Evolutionary conservation across 2,888 invertebrate genomes (phyloP).

Genomic region (Ptychoptera contaminata): DNA sequence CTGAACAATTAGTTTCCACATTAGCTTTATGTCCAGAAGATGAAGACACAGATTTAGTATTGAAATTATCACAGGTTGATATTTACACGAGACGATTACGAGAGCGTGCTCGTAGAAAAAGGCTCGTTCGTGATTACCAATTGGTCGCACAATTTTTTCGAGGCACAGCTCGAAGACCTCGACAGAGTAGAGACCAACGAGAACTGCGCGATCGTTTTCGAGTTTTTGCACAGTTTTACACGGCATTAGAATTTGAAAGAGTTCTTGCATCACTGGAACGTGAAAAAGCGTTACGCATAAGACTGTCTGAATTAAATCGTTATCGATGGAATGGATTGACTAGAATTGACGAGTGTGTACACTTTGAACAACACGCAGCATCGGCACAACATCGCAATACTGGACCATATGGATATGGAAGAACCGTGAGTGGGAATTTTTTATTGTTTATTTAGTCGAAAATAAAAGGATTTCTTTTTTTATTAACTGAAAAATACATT

Average conservation of each 20-base stretch:
- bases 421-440: constrained; percentile 23
- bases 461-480: background rate
- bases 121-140: constrained; percentile 80
- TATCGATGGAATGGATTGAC: constrained; percentile 78
- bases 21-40: constrained; percentile 73
- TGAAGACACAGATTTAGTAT: constrained; percentile 73
- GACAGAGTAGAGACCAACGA: constrained; percentile 33
- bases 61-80: constrained; percentile 84
- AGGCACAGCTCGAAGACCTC: constrained; percentile 34
- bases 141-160: constrained; percentile 73
- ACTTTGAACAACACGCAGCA: constrained; percentile 67
- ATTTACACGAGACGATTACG: constrained; percentile 72
- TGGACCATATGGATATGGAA: constrained; percentile 29
- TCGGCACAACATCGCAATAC: constrained; percentile 39
- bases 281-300: constrained; percentile 68
- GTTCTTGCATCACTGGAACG: constrained; percentile 63
- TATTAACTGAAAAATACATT: background rate
- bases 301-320: constrained; percentile 67
- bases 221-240: constrained; percentile 77
- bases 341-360: constrained; percentile 67
- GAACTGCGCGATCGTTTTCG: constrained; percentile 66
- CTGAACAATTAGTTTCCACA: constrained; percentile 78
- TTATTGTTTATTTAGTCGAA: background rate
- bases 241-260: constrained; percentile 68
- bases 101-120: constrained; percentile 77